Evolutionary conservation across 2,113 vertebrate genomes (phyloP), one percentile per base, ranked within the genome.

Genomic region (Eidolon helvum): DNA sequence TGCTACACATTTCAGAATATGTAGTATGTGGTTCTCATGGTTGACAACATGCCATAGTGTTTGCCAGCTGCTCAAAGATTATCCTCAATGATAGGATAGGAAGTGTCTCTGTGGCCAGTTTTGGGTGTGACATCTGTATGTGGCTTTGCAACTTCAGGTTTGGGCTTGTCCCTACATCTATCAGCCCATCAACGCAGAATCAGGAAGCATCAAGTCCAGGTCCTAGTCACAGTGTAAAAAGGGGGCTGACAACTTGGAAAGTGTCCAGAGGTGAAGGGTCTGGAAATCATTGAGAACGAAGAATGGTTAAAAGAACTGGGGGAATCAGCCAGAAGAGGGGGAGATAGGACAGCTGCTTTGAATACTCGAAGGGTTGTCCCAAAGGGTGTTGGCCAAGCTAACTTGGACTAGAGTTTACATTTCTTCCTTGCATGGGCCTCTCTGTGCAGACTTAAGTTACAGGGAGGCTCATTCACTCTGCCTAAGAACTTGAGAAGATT

Each of bases 221-320:
- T 10, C 71, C 59, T 38, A 21, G 35, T 16, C 83, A 35, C 24
- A 4, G 74, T 2, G 30, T 38, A 14, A 87, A 28, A 71, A 19
- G 59, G 71, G 80, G 26, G 45, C 61, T n/a, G 35, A 65, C 19
- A 0, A 15, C 84, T 71, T 74, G 84, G 72, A 43, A 30, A 57
- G 50, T 26, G 16, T 61, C 87, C 33, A 22, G 57, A 83, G 90
- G 87, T 21, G n/a, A 61, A 72, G 35, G 7, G 10, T 82, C 77
- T 92, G 91, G 82, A 91, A 94, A 45, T 43, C 80, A 61, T 80
- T 65, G 16, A 55, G 19, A 55, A 45, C 16, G 28, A 78, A 30
- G n/a, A 18, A 14, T 2, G 4, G 33, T 71, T 40, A 61, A 35
- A 59, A 94, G 77, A 77, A 65, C 26, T 0, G 10, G 40, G 30